A percentile compares a stretch with the other conserved stretches of the same genome.
These are phyloP conservation scores for Lobophora halterata DNA, from an alignment of 2,888 invertebrate genomes.

Conservation along the genomic window DNA sequence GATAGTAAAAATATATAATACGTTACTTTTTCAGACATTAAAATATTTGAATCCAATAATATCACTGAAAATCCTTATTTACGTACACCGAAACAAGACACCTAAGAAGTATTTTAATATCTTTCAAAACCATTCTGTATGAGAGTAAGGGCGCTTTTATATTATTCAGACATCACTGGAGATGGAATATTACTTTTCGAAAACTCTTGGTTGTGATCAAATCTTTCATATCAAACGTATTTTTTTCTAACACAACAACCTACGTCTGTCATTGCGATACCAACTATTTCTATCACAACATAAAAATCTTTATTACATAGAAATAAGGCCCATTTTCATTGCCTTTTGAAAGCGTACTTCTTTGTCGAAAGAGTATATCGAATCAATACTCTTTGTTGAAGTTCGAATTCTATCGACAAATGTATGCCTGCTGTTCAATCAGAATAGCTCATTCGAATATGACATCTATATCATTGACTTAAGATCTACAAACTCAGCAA, in stretches of 20 bases:
- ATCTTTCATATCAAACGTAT: constrained; percentile 28
- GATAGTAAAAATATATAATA: no score
- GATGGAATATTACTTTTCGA: constrained; percentile 2
- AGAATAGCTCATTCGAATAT: constrained; percentile 22
- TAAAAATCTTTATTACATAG: constrained; percentile 3
- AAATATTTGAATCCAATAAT: no score
- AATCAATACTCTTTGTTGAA: constrained; percentile 35
- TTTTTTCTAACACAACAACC: constrained; percentile 33
- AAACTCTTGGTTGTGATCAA: constrained; percentile 22
- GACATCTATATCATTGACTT: constrained; percentile 22
- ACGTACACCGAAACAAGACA: no score
- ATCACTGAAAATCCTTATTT: no score
- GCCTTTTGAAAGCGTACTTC: constrained; percentile 11
- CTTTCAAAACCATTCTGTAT: no score
- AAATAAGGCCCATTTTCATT: constrained; percentile 15
- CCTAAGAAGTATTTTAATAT: no score
- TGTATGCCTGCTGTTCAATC: constrained; percentile 8
- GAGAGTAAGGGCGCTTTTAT: not conserved
- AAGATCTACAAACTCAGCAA: constrained; percentile 15
- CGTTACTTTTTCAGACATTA: no score
- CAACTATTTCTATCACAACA: constrained; percentile 17
- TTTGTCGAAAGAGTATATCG: constrained; percentile 28
- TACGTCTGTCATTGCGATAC: constrained; percentile 36
- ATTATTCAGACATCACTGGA: constrained; percentile 2
- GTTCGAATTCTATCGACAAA: constrained; percentile 32